Evolutionary conservation across 64 coral and sea anemone species (phyloP).

Genomic region (Dendrophyllia cribrosa): DNA sequence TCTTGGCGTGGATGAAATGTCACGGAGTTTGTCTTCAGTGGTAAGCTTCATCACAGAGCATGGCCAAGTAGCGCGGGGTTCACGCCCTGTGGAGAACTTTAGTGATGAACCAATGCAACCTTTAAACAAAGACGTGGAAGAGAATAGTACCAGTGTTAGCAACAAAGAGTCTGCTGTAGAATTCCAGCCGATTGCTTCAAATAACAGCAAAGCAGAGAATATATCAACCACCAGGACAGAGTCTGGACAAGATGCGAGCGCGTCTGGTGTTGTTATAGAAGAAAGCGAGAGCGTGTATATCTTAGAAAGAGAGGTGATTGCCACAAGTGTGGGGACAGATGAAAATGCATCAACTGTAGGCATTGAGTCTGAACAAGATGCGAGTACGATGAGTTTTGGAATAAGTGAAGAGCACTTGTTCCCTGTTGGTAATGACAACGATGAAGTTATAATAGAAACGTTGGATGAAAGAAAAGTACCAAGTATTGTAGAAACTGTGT

Average conservation of each 20-base stretch:
- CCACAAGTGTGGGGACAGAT: not conserved
- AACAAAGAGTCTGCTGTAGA: not conserved
- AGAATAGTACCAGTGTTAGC: not conserved
- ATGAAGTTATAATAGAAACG: not conserved
- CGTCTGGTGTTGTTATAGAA: not conserved
- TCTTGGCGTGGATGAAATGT: slow-evolving; percentile 2
- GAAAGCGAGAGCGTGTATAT: not conserved
- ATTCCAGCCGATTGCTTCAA: not conserved
- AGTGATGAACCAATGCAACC: not conserved
- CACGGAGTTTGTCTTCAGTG: slow-evolving; percentile 28
- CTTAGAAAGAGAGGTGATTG: not conserved
- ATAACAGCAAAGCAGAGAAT: not conserved
- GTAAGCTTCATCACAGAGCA: slow-evolving; percentile 29
- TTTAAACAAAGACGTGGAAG: not conserved
- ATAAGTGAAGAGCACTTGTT: not conserved
- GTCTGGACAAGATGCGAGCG: not conserved
- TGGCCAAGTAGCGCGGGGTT: not conserved
- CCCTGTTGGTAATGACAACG: not conserved
- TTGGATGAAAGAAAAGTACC: not conserved
- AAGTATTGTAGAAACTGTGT: slow-evolving; percentile 3
- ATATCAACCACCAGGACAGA: not conserved
- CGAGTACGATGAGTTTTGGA: not conserved
- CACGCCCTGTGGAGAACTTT: not conserved
- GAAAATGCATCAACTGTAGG: not conserved
- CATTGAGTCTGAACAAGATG: not conserved